Evolutionary conservation across 2,797 vertebrate genomes (phyloP), one percentile per base, ranked within the genome.

Genomic region (Peromyscus eremicus): DNA sequence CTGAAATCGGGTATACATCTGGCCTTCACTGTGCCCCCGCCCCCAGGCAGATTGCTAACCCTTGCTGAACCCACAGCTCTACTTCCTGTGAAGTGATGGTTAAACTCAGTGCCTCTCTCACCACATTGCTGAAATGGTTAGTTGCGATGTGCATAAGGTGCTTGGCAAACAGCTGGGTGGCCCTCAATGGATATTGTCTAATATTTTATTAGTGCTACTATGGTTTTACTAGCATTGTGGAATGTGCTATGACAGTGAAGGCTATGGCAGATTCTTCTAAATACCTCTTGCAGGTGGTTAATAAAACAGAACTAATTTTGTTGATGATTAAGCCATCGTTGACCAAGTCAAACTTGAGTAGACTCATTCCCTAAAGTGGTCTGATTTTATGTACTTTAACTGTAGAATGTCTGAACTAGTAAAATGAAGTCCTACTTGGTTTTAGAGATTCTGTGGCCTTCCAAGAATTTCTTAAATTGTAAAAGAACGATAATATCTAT

Each of bases 141-240:
- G 76, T 29, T 37, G 2, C 57, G 64, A 32, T 27, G 55, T 89
- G 77, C 90, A 49, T n/a, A n/a, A 89, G 91, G 75, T 70, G 11
- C 12, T 16, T 85, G 62, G 29, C 57, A 88, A 40, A 46, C n/a
- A n/a, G 11, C 14, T 85, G 6, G 60, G 2, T 19, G 75, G 73
- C 5, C 17, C 29, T 89, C 64, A 66, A 16, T 60, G 76, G 87
- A 68, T 17, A 76, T 62, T 52, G 91, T 25, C 8, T 90, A 49
- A 43, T 84, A 57, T 73, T 52, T 86, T 85, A 85, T 82, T 66
- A 75, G 25, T 73, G 49, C 70, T 77, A 52, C 6, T 89, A 27
- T 77, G 87, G 86, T 12, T 93, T 96, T 82, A 90, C 77, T 92
- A 81, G 52, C 32, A 85, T 77, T 90, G 75, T 70, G 93, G 92